These are phyloP conservation scores for Galaxea fascicularis DNA, from an alignment of 92 coral and sea anemone genomes.

Conservation along the genomic window DNA sequence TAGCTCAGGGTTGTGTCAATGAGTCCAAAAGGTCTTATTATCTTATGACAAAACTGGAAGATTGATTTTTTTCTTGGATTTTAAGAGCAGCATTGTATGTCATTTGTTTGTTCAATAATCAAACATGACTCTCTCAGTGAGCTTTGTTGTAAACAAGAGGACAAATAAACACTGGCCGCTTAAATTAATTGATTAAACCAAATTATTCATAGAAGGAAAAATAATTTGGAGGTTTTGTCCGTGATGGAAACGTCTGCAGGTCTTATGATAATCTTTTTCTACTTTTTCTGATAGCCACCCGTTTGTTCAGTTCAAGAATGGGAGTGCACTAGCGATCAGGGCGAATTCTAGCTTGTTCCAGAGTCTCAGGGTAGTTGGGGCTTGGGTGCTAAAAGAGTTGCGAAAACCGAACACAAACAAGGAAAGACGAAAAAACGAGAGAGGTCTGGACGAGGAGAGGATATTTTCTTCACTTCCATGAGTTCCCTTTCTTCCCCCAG, in stretches of 20 bases:
- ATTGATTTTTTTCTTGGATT: not conserved
- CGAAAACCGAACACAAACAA: too few relatives aligned
- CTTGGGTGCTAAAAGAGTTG: too few relatives aligned
- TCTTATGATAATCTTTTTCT: not conserved
- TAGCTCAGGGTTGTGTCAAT: not conserved
- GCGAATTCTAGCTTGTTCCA: too few relatives aligned
- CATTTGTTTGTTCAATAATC: conserved; percentile 17
- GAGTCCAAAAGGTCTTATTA: too few relatives aligned
- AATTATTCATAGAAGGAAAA: not conserved
- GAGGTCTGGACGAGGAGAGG: too few relatives aligned
- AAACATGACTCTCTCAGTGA: conserved; percentile 7
- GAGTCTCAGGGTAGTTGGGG: too few relatives aligned
- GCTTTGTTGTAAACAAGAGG: not conserved
- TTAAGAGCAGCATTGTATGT: not conserved
- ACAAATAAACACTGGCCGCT: not conserved
- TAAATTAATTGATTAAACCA: conserved; percentile 13
- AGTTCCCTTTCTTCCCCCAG: too few relatives aligned
- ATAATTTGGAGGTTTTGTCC: not conserved
- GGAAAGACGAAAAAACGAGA: too few relatives aligned
- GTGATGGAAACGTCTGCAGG: not conserved
- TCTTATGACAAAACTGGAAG: not conserved
- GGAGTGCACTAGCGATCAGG: not conserved
- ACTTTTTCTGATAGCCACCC: not conserved
- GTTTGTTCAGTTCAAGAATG: not conserved
- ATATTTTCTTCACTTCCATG: too few relatives aligned